Evolutionary conservation across 2,113 vertebrate genomes (phyloP).

Genomic region (Melanerpes aurifrons): DNA sequence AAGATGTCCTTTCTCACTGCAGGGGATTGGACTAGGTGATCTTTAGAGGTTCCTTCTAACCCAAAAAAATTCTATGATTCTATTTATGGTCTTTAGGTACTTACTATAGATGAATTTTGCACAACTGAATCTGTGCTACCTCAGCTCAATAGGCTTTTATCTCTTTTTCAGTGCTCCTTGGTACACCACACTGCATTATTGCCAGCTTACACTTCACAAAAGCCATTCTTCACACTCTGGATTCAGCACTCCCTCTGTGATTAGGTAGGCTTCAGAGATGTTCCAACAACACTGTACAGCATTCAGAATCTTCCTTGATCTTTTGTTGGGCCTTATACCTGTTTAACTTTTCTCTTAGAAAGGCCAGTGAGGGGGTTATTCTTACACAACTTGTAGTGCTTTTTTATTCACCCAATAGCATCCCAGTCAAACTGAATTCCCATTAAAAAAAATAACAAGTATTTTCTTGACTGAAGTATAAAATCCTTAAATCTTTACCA

Average conservation of each 20-base stretch:
- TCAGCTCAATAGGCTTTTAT: background rate
- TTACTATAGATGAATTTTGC: background rate
- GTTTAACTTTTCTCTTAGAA: background rate
- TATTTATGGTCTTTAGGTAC: background rate
- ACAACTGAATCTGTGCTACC: background rate
- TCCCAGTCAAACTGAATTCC: background rate
- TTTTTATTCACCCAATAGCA: background rate
- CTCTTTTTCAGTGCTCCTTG: background rate
- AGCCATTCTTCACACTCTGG: background rate
- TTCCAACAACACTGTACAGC: background rate
- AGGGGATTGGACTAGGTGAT: background rate
- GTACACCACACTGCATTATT: background rate
- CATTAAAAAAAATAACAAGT: background rate
- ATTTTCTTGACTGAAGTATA: background rate
- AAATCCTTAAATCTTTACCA: background rate
- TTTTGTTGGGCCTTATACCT: background rate
- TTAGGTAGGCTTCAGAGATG: background rate
- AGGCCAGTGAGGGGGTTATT: background rate
- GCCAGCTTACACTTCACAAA: slow-evolving; percentile 45
- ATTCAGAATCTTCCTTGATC: background rate
- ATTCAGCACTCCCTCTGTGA: background rate
- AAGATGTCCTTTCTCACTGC: background rate
- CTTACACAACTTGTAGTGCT: background rate
- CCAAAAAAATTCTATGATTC: background rate
- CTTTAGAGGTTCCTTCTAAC: background rate